Base-by-base conservation (phyloP, 2,797 vertebrate species). In the Crocodylus rhombifer region DNA sequence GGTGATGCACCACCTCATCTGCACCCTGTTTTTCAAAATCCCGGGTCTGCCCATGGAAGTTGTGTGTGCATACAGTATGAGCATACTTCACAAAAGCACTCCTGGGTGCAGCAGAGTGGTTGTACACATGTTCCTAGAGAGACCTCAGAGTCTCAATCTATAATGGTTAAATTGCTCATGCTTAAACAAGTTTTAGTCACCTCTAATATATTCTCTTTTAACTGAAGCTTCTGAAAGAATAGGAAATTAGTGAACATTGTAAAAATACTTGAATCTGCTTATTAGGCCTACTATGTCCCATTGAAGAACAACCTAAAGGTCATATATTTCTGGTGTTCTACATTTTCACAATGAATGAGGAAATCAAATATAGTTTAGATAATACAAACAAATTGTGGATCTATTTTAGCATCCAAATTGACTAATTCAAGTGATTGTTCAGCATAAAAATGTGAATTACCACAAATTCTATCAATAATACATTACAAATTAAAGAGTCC, bases 321-420 rank as follows among this genome's bases (percentile, higher is more conserved):
- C 14, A 71, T 33, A 71, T 14, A 42, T 42, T 42, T 71, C 42
- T 11, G 5, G 30, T 30, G 21, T 5, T 71, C 33, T 71, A 20
- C 21, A 36, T 36, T 20, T 21, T 23, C 33, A 71, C 11, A 42
- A 33, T 71, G 21, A 23, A 71, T 20, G 33, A 21, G 33, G 42
- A 71, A 25, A 71, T 88, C 81, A 77, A 88, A 90, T 80, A 89
- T 92, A 95, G 95, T 73, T 86, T 77, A 92, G 63, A 51, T 92
- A 78, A 94, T 87, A 28, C 25, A 73, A 89, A 85, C 69, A 60
- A 55, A 84, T 83, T 73, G 79, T 73, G 79, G 36, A n/a, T 42
- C 30, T 88, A 84, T 84, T 55, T 63, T 74, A 55, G 90, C 93
- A 80, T 58, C 21, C 28, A 94, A 91, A 93, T 89, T 42, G 67